These are phyloP conservation scores for Merluccius polli DNA, from an alignment of 2,797 vertebrate species.

Conservation along the genomic window DNA sequence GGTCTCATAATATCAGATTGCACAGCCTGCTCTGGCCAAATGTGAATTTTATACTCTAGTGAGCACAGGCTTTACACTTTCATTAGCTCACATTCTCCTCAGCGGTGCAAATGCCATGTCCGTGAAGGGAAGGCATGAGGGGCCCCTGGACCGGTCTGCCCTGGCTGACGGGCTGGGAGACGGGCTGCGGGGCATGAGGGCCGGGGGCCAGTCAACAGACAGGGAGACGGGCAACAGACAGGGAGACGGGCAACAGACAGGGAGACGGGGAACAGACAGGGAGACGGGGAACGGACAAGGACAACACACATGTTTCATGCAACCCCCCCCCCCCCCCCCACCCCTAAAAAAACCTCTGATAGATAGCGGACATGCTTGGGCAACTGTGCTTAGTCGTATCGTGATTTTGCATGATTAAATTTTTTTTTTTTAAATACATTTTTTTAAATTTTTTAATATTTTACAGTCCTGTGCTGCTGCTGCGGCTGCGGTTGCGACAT, in stretches of 20 bases:
- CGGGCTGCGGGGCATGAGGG: constrained; percentile 17
- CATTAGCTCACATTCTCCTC: constrained; percentile 84
- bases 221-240: no score
- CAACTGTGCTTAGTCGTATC: no score
- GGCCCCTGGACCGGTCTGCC: constrained; percentile 55
- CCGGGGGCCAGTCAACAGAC: neutral
- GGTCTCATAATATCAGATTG: constrained; percentile 81
- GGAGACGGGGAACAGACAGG: neutral
- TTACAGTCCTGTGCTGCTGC: no score
- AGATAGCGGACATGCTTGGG: no score
- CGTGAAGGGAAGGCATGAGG: constrained; percentile 46
- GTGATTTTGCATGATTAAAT: neutral
- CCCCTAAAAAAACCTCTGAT: neutral
- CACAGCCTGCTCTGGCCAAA: constrained; percentile 73
- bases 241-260: neutral
- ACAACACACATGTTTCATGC: neutral
- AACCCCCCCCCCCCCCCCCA: neutral
- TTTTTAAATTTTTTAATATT: neutral
- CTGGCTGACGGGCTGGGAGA: constrained; percentile 54
- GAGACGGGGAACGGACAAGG: neutral
- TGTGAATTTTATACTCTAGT: constrained; percentile 83
- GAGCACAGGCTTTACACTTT: constrained; percentile 82
- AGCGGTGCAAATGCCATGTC: constrained; percentile 78
- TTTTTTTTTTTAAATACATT: neutral
- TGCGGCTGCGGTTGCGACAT: neutral